A percentile compares a stretch with the other conserved stretches of the same genome.
Conservation (phyloP, 1,140 invertebrate species). For the Heliothis virescens region DNA sequence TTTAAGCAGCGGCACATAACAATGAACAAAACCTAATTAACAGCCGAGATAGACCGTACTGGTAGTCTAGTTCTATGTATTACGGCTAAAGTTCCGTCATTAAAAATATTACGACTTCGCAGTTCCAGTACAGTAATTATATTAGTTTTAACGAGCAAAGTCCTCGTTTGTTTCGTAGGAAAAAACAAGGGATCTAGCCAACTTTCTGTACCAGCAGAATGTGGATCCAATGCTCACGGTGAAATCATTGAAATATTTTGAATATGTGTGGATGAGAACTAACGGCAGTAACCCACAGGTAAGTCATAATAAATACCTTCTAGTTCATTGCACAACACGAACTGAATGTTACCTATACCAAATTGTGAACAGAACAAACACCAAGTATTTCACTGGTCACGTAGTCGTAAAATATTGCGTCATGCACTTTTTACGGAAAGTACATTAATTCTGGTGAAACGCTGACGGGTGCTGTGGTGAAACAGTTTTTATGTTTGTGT, state of each 20-base stretch:
- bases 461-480: slow-evolving; percentile 32
- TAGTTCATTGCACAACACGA: not conserved
- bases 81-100: slow-evolving; percentile 63
- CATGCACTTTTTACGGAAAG: slow-evolving; percentile 35
- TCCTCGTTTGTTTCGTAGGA: slow-evolving; percentile 70
- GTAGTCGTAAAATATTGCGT: slow-evolving; percentile 38
- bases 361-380: slow-evolving; percentile 18
- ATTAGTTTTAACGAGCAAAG: slow-evolving; percentile 70
- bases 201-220: slow-evolving; percentile 80
- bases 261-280: slow-evolving; percentile 84
- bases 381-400: slow-evolving; percentile 23
- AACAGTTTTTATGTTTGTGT: slow-evolving; percentile 36
- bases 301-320: slow-evolving; percentile 35
- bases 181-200: slow-evolving; percentile 78
- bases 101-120: slow-evolving; percentile 64
- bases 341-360: not conserved
- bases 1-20: slow-evolving; percentile 4
- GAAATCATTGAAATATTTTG: slow-evolving; percentile 81
- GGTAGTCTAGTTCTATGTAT: slow-evolving; percentile 34
- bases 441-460: slow-evolving; percentile 38
- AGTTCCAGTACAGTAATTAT: slow-evolving; percentile 62
- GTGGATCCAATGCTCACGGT: slow-evolving; percentile 72
- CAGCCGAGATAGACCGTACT: slow-evolving; percentile 25
- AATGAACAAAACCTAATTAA: slow-evolving; percentile 43
- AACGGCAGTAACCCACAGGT: slow-evolving; percentile 82